Conservation (phyloP, 2,797 vertebrate species). For the Sebastes baramenuke region DNA sequence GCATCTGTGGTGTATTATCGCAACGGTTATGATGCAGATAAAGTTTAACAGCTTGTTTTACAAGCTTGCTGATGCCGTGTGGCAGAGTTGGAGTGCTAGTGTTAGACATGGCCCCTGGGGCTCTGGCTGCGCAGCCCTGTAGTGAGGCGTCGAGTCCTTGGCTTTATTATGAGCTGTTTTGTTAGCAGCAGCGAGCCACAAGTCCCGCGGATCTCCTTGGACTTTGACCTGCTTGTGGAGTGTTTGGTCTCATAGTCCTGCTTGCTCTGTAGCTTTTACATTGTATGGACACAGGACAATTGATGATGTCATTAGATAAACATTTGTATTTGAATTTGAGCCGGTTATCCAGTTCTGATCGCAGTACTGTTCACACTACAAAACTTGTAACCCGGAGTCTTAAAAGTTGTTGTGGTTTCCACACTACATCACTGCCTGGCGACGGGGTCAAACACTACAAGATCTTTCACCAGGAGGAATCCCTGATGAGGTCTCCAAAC, state of each 20-base stretch:
- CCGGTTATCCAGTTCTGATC: not conserved
- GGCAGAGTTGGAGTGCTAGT: conserved; percentile 34
- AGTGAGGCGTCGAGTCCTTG: conserved; percentile 28
- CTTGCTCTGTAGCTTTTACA: conserved; percentile 7
- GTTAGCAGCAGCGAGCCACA: conserved; percentile 41
- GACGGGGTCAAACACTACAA: no score
- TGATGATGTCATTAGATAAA: not conserved
- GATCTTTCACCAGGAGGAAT: no score
- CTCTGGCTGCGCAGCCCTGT: conserved; percentile 48
- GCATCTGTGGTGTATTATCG: conserved; percentile 64
- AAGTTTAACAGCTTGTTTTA: conserved; percentile 76
- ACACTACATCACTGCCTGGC: no score
- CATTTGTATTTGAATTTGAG: not conserved
- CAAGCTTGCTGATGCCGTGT: conserved; percentile 55
- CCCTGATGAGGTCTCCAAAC: no score
- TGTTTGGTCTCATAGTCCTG: conserved; percentile 38
- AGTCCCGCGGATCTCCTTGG: conserved; percentile 41
- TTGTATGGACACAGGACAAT: conserved; percentile 15
- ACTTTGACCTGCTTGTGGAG: conserved; percentile 57
- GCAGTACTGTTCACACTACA: no score
- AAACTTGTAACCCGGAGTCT: no score
- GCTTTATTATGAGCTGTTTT: conserved; percentile 57
- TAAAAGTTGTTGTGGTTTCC: no score
- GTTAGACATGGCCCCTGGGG: conserved; percentile 43
- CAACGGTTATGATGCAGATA: conserved; percentile 70